A percentile compares a stretch with the other conserved stretches of the same genome.
Evolutionary conservation across 2,113 vertebrate genomes (phyloP).

Genomic region (Takifugu flavidus): DNA sequence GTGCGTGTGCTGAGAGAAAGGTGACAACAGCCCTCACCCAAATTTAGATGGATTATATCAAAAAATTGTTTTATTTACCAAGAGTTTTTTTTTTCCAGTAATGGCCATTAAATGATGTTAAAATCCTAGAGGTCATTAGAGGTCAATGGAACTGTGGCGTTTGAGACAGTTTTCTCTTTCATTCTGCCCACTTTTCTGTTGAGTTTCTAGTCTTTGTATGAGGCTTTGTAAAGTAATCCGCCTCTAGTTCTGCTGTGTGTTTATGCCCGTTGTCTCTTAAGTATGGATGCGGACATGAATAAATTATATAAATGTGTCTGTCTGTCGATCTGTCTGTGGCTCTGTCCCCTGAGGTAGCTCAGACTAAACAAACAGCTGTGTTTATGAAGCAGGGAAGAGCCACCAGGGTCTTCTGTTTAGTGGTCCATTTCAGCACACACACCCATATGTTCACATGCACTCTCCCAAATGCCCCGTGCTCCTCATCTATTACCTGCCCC

Average conservation of each 20-base stretch:
- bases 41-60: too few relatives aligned
- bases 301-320: constrained; percentile 64
- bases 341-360: constrained; percentile 58
- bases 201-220: constrained; percentile 16
- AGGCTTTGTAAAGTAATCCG: constrained; percentile 47
- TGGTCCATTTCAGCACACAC: constrained; percentile 58
- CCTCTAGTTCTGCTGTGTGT: constrained; percentile 47
- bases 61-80: too few relatives aligned
- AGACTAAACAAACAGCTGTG: constrained; percentile 74
- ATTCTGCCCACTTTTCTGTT: constrained; percentile 3
- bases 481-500: constrained; percentile 60
- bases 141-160: too few relatives aligned
- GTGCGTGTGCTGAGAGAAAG: neutral
- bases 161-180: too few relatives aligned
- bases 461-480: constrained; percentile 29
- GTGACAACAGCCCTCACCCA: too few relatives aligned
- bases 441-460: constrained; percentile 9
- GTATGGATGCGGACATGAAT: constrained; percentile 59
- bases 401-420: constrained; percentile 65
- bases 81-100: too few relatives aligned
- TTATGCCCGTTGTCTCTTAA: constrained; percentile 45
- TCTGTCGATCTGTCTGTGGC: constrained; percentile 62
- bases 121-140: too few relatives aligned
- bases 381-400: constrained; percentile 65
- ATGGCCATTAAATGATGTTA: too few relatives aligned